Evolutionary conservation across 2,797 vertebrate species (phyloP).

Genomic region (Dromococcyx pavoninus): DNA sequence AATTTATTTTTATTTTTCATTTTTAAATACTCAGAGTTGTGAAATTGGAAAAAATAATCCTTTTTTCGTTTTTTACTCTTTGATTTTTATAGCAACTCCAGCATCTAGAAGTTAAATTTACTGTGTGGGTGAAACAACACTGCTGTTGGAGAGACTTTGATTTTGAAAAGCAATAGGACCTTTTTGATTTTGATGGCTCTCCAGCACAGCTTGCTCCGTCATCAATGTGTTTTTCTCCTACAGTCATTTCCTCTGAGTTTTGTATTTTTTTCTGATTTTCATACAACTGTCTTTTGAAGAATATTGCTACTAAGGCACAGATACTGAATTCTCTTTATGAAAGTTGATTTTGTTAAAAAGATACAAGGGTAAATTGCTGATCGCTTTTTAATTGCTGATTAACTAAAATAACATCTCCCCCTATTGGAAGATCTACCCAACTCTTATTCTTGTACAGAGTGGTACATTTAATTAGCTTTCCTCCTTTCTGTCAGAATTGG

Average conservation of each 20-base stretch:
- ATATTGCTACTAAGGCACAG: not conserved
- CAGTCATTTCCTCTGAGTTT: not conserved
- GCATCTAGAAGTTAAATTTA: not conserved
- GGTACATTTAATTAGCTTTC: not conserved
- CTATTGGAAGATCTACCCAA: slow-evolving; percentile 37
- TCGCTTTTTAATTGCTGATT: not conserved
- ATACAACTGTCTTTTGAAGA: not conserved
- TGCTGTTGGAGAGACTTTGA: not conserved
- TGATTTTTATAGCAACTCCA: not conserved
- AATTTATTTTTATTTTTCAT: not conserved
- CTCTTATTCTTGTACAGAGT: not conserved
- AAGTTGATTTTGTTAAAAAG: not conserved
- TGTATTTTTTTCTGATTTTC: not conserved
- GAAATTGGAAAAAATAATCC: not conserved
- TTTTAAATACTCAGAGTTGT: not conserved
- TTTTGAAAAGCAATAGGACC: not conserved
- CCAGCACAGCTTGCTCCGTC: not conserved
- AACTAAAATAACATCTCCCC: slow-evolving; percentile 48
- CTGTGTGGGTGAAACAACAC: not conserved
- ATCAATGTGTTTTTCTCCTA: not conserved
- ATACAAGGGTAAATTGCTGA: not conserved
- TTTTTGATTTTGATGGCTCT: not conserved
- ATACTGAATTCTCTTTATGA: not conserved
- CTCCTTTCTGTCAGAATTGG: not conserved
- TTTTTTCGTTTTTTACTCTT: not conserved